These are phyloP conservation scores for Neria commutata DNA, from an alignment of 2,888 invertebrate species.

Conservation along the genomic window DNA sequence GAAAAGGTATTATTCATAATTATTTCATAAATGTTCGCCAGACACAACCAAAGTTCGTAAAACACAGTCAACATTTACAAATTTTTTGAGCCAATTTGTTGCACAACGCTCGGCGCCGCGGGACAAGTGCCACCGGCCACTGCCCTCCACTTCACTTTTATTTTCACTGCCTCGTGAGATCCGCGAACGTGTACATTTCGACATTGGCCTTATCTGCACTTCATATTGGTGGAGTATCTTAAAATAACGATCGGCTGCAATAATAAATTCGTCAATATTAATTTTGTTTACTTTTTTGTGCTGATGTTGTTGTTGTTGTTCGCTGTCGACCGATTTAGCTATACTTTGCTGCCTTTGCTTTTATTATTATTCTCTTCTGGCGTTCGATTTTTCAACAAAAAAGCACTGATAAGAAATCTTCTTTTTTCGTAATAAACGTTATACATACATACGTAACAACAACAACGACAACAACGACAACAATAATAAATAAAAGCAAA, in stretches of 20 bases:
- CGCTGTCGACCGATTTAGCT: no score
- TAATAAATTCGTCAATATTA: slow-evolving; percentile 37
- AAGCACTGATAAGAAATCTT: slow-evolving; percentile 23
- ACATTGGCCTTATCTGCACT: slow-evolving; percentile 3
- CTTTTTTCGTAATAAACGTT: neutral
- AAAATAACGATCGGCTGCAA: slow-evolving; percentile 26
- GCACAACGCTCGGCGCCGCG: neutral
- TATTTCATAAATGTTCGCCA: no score
- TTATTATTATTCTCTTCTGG: neutral
- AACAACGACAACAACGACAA: slow-evolving; percentile 2
- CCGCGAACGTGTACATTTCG: neutral
- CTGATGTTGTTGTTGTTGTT: no score
- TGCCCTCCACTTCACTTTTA: neutral
- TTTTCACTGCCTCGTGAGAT: slow-evolving; percentile 1
- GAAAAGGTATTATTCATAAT: no score
- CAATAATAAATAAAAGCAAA: neutral
- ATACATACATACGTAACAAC: neutral
- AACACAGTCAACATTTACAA: no score
- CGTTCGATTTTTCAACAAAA: neutral
- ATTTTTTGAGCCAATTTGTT: no score
- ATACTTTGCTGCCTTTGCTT: no score
- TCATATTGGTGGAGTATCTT: slow-evolving; percentile 19
- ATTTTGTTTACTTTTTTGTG: slow-evolving; percentile 19
- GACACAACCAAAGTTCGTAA: no score
- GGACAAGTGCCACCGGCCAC: neutral